Evolutionary conservation across 2,113 vertebrate genomes (phyloP).

Genomic region (Synodontis membranacea): DNA sequence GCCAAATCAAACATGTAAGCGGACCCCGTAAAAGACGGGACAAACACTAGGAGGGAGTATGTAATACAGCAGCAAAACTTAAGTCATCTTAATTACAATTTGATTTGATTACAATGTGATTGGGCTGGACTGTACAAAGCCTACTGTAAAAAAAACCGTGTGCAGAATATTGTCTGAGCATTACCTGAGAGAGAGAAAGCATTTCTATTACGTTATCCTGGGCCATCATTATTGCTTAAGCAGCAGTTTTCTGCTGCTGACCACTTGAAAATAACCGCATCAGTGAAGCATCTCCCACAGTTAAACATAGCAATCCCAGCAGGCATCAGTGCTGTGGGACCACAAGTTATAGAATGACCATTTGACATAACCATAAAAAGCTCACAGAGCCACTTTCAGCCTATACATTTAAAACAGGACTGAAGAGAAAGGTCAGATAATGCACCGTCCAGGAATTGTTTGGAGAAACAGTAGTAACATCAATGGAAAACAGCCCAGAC

Average conservation of each 20-base stretch:
- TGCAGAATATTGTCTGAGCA: background rate
- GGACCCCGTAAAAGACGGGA: too few species aligned
- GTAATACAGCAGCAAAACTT: background rate
- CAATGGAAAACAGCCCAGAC: background rate
- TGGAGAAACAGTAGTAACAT: background rate
- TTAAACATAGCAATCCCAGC: background rate
- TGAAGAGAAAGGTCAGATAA: background rate
- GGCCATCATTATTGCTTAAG: background rate
- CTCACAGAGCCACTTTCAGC: background rate
- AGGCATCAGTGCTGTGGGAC: background rate
- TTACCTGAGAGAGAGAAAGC: background rate
- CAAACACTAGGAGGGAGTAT: too few species aligned
- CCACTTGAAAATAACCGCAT: slow-evolving; percentile 2
- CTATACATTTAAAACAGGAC: background rate
- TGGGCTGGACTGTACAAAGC: background rate
- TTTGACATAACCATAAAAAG: background rate
- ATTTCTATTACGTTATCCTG: background rate
- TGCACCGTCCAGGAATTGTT: slow-evolving; percentile 6
- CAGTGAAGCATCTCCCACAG: background rate
- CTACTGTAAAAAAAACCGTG: too few species aligned
- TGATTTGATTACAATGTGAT: background rate
- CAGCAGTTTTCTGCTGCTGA: background rate
- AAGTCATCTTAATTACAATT: background rate
- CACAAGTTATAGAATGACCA: background rate
- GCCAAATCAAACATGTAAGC: too few species aligned